Percentiles rank a stretch among this genome's conserved stretches.
Conservation (phyloP, 2,113 vertebrate species). For the cat (Felis catus) region DNA sequence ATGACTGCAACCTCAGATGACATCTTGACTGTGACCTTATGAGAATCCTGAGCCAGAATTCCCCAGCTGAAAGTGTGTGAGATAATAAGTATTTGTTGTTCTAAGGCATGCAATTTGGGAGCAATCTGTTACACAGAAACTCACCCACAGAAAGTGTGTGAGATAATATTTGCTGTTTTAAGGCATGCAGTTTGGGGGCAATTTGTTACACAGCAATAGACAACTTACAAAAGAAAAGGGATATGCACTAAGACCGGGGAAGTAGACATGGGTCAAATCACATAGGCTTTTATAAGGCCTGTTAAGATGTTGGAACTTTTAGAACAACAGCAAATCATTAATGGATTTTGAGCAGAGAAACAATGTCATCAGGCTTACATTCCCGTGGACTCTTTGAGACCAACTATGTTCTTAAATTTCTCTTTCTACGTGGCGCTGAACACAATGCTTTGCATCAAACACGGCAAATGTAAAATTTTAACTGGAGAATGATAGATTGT, state of each 20-base stretch:
- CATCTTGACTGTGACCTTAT: neutral
- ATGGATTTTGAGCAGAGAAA: neutral
- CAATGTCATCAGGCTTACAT: neutral
- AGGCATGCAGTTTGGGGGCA: neutral
- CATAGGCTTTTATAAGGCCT: neutral
- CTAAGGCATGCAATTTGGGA: too few species aligned
- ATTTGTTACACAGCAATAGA: neutral
- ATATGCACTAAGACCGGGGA: neutral
- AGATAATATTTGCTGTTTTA: neutral
- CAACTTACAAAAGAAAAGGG: neutral
- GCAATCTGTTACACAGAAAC: neutral
- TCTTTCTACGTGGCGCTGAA: neutral
- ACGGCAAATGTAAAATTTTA: conserved; percentile 36
- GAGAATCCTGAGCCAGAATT: neutral
- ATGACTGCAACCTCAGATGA: neutral
- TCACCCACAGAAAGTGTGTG: neutral
- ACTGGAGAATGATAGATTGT: neutral
- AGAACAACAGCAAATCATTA: neutral
- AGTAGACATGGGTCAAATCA: neutral
- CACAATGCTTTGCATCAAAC: neutral
- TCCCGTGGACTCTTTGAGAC: neutral
- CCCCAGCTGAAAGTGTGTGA: neutral
- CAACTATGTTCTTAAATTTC: neutral
- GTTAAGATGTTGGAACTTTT: neutral
- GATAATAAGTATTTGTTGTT: neutral